Conservation (phyloP, 2,888 invertebrate species). For the Helleia helle region DNA sequence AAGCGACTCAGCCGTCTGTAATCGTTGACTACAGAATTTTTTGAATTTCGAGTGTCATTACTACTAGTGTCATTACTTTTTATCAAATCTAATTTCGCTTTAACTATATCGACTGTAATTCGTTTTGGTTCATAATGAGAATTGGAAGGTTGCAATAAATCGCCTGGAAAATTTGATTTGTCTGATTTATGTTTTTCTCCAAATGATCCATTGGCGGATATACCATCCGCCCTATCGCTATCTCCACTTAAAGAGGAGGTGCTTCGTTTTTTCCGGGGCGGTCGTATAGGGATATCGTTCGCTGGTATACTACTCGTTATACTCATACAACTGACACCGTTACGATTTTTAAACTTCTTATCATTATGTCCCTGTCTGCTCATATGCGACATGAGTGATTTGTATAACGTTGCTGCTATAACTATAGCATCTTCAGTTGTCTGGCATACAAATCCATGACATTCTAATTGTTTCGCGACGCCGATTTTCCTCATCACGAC, state of each 20-base stretch:
- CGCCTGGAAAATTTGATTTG: slow-evolving; percentile 73
- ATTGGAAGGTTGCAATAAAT: slow-evolving; percentile 52
- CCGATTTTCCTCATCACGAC: slow-evolving; percentile 90
- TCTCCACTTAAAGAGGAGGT: slow-evolving; percentile 77
- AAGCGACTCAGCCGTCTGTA: slow-evolving; percentile 31
- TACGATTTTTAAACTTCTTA: slow-evolving; percentile 78
- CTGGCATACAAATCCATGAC: slow-evolving; percentile 93
- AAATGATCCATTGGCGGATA: slow-evolving; percentile 58
- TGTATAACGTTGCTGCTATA: slow-evolving; percentile 92
- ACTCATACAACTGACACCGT: slow-evolving; percentile 85
- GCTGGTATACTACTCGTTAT: slow-evolving; percentile 77
- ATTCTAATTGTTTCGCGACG: slow-evolving; percentile 86
- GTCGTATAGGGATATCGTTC: slow-evolving; percentile 76
- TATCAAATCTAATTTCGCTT: slow-evolving; percentile 71
- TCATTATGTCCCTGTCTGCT: slow-evolving; percentile 72
- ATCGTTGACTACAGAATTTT: slow-evolving; percentile 49
- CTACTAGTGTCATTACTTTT: slow-evolving; percentile 56
- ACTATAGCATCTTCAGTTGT: slow-evolving; percentile 93
- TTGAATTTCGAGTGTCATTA: slow-evolving; percentile 69
- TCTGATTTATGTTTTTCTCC: slow-evolving; percentile 63
- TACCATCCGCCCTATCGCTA: slow-evolving; percentile 73
- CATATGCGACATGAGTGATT: slow-evolving; percentile 88
- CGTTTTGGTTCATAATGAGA: slow-evolving; percentile 51
- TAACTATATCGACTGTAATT: slow-evolving; percentile 71
- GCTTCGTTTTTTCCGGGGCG: slow-evolving; percentile 83